phyloP scores from a whole-genome alignment of 2,888 invertebrate species.

The Mayetiola destructor region DNA sequence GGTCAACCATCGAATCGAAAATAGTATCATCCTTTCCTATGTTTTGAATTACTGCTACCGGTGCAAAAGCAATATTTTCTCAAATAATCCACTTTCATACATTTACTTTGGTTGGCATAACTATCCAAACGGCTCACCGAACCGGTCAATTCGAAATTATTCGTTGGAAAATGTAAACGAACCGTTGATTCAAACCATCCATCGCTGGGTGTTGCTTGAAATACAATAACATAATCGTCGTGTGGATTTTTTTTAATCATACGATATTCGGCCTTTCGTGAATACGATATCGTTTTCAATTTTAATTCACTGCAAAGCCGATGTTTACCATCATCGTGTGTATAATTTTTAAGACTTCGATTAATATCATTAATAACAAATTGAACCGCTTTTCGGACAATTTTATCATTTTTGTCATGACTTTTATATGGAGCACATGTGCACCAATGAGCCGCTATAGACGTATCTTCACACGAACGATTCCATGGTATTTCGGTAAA shows the following conservation, averaged over 20 bases:
- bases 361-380: conserved; percentile 29
- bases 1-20: no score
- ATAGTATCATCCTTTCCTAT: conserved; percentile 3
- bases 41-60: conserved; percentile 16
- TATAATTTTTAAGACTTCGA: conserved; percentile 18
- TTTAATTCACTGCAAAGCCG: conserved; percentile 38
- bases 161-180: conserved; percentile 28
- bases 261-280: conserved; percentile 32
- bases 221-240: conserved; percentile 48
- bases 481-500: conserved; percentile 43
- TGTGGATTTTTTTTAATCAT: conserved; percentile 28
- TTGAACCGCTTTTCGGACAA: conserved; percentile 40
- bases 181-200: conserved; percentile 59
- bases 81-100: conserved; percentile 38
- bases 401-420: conserved; percentile 34
- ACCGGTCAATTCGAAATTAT: conserved; percentile 39
- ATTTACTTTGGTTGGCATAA: conserved; percentile 39
- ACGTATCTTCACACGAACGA: conserved; percentile 53
- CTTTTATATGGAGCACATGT: conserved; percentile 49
- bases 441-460: conserved; percentile 61
- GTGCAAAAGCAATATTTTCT: conserved; percentile 44
- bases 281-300: conserved; percentile 40
- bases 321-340: conserved; percentile 12
- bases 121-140: conserved; percentile 46
- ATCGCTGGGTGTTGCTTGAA: conserved; percentile 52